phyloP scores from a whole-genome alignment of 2,888 invertebrate genomes.

The Theodoxus fluviatilis region DNA sequence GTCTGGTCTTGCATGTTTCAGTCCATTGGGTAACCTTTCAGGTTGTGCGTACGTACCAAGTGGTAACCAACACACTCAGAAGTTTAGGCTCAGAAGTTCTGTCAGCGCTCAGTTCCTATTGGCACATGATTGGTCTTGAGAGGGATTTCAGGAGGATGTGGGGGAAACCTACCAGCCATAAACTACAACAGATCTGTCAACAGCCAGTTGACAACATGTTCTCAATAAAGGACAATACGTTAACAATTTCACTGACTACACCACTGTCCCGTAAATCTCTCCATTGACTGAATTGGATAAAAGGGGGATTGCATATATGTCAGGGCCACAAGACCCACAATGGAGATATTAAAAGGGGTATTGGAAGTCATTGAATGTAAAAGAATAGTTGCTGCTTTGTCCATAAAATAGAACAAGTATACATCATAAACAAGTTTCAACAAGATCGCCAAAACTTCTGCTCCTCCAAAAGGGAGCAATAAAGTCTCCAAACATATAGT shows the following conservation, averaged over 20 bases:
- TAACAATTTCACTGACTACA: slow-evolving; percentile 25
- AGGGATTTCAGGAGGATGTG: too few species aligned
- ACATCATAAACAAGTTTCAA: slow-evolving; percentile 31
- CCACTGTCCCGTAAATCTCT: slow-evolving; percentile 14
- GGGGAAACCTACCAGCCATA: too few species aligned
- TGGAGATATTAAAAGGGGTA: slow-evolving; percentile 19
- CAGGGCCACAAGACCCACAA: slow-evolving; percentile 26
- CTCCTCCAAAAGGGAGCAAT: slow-evolving; percentile 35
- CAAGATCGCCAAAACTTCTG: slow-evolving; percentile 27
- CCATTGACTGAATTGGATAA: slow-evolving; percentile 21
- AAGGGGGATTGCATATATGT: slow-evolving; percentile 37
- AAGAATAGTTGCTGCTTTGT: slow-evolving; percentile 29
- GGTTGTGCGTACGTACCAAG: too few species aligned
- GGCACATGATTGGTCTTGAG: too few species aligned
- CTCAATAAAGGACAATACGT: slow-evolving; percentile 22
- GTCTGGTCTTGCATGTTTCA: slow-evolving; percentile 23
- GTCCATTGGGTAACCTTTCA: too few species aligned
- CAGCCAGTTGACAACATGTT: slow-evolving; percentile 14
- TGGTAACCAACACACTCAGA: too few species aligned
- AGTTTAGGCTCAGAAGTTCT: too few species aligned
- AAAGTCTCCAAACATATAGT: slow-evolving; percentile 37
- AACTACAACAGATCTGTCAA: slow-evolving; percentile 3
- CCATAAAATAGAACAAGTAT: slow-evolving; percentile 32
- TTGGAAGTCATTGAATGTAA: slow-evolving; percentile 28
- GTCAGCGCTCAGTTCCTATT: too few species aligned